These are phyloP conservation scores for Mythimna lalbum DNA, from an alignment of 2,888 invertebrate genomes.

Conservation along the genomic window DNA sequence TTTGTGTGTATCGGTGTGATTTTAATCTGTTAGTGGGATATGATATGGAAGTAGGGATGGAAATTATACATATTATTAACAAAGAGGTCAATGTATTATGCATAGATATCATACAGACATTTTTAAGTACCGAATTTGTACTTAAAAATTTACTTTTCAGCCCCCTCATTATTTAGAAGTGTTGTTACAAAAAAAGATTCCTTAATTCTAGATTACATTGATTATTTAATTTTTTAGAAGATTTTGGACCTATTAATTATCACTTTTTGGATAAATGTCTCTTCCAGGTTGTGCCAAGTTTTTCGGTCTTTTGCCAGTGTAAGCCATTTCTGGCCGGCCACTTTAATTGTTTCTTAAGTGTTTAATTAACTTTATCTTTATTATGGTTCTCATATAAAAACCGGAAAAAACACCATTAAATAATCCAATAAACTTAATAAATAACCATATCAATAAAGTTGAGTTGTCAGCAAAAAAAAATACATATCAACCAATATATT, in stretches of 20 bases:
- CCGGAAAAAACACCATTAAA: background rate
- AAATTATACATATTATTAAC: too few species aligned
- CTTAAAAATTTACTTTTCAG: background rate
- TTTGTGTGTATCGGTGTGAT: constrained; percentile 24
- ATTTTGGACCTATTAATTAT: too few species aligned
- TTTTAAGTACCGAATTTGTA: too few species aligned
- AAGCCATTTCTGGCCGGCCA: too few species aligned
- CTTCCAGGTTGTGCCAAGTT: too few species aligned
- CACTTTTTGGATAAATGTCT: too few species aligned
- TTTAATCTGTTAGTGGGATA: constrained; percentile 14
- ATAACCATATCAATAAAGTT: background rate
- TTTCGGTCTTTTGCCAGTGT: too few species aligned
- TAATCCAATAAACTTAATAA: background rate
- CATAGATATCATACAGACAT: background rate
- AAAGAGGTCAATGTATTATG: too few species aligned
- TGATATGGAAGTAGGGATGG: constrained; percentile 3
- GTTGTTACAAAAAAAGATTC: too few species aligned
- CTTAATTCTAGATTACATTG: too few species aligned
- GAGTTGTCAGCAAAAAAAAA: constrained; percentile 21
- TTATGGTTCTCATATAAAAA: background rate
- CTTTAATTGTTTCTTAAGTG: too few species aligned
- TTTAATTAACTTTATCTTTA: background rate
- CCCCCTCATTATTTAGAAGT: background rate
- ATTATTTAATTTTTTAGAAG: too few species aligned
- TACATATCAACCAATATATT: constrained; percentile 30